Evolutionary conservation across 2,113 vertebrate species (phyloP).

Genomic region (Planiliza haematocheilus): DNA sequence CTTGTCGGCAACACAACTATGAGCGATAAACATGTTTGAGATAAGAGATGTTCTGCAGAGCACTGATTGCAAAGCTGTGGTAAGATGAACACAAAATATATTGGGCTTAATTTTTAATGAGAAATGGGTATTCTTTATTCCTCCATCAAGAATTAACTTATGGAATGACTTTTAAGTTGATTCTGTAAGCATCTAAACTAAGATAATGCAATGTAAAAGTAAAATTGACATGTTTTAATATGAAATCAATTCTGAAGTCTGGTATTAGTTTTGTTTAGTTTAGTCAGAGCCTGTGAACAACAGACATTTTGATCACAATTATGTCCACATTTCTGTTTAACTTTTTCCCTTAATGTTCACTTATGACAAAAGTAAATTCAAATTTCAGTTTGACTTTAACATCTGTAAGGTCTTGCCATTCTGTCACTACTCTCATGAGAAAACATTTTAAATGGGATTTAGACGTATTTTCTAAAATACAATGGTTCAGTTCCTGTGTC

Average conservation of each 20-base stretch:
- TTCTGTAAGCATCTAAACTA: neutral
- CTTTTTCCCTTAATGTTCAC: too few species aligned
- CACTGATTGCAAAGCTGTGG: conserved; percentile 18
- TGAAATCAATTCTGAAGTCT: too few species aligned
- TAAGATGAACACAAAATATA: neutral
- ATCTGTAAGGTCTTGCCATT: neutral
- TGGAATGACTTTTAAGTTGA: neutral
- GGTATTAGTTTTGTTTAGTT: neutral
- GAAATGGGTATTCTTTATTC: too few species aligned
- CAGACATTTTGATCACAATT: neutral
- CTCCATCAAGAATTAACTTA: neutral
- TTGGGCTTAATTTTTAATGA: neutral
- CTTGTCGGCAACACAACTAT: neutral
- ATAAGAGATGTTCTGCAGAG: conserved; percentile 13
- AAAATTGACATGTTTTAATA: conserved; percentile 2
- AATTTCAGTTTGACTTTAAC: conserved; percentile 16
- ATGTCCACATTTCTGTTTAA: too few species aligned
- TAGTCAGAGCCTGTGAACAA: too few species aligned
- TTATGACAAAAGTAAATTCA: neutral
- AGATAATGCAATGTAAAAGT: conserved; percentile 1
- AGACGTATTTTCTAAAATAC: neutral
- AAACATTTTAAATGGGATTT: neutral
- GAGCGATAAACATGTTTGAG: conserved; percentile 27
- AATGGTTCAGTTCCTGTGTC: too few species aligned
- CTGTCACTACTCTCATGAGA: neutral